Evolutionary conservation across 2,888 invertebrate species (phyloP).

Genomic region (Pteria penguin): DNA sequence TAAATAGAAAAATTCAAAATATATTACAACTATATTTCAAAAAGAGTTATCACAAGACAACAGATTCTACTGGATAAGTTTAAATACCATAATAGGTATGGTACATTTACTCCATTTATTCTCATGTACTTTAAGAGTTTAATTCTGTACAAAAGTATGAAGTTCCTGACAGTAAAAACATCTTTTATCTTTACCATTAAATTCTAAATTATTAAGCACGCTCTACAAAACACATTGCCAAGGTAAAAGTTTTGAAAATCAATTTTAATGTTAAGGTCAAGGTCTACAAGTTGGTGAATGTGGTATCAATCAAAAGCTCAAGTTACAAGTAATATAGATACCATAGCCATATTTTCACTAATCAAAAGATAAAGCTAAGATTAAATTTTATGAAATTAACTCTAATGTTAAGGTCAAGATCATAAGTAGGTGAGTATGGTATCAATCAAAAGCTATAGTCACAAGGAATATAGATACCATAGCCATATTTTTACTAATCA

Average conservation of each 20-base stretch:
- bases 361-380: neutral
- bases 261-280: neutral
- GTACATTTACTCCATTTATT: too few species aligned
- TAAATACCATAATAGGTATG: too few species aligned
- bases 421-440: neutral
- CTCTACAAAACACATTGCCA: neutral
- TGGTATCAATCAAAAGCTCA: neutral
- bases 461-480: neutral
- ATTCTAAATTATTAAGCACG: too few species aligned
- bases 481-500: too few species aligned
- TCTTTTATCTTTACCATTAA: too few species aligned
- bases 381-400: neutral
- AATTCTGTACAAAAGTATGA: too few species aligned
- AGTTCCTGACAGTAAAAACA: too few species aligned
- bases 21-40: too few species aligned
- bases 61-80: too few species aligned
- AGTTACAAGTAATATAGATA: neutral
- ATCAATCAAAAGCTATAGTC: neutral
- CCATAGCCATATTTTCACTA: neutral
- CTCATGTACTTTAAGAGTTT: too few species aligned
- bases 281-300: neutral
- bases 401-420: neutral
- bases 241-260: neutral
- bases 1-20: conserved; percentile 30
- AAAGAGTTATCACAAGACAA: too few species aligned